These are phyloP conservation scores for Caenorhabditis angaria DNA, from an alignment of 2,888 invertebrate genomes.

Conservation along the genomic window DNA sequence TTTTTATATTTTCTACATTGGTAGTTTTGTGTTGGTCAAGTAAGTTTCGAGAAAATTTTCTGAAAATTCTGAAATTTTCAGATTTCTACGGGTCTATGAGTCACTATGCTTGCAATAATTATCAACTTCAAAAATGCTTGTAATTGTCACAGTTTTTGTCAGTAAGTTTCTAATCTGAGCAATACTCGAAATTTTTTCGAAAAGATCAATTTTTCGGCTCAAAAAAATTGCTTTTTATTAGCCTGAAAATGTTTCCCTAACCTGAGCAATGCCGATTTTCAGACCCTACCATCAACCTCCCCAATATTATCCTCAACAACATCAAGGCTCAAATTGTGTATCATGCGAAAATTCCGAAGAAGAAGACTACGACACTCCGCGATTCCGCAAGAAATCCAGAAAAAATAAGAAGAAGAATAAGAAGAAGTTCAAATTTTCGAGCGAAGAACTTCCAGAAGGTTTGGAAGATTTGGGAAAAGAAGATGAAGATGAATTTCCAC, in stretches of 20 bases:
- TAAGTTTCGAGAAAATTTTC: slow-evolving; percentile 9
- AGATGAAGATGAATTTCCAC: slow-evolving; percentile 34
- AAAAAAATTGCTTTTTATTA: neutral
- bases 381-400: neutral
- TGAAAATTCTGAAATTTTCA: slow-evolving; percentile 8
- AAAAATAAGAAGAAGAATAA: slow-evolving; percentile 29
- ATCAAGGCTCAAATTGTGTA: neutral
- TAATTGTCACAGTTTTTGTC: slow-evolving; percentile 39
- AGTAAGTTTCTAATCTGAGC: slow-evolving; percentile 26
- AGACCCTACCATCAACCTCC: slow-evolving; percentile 22
- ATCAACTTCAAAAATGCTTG: slow-evolving; percentile 40
- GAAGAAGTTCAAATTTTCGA: slow-evolving; percentile 31
- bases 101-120: slow-evolving; percentile 49
- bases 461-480: slow-evolving; percentile 15
- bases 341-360: slow-evolving; percentile 7
- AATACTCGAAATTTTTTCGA: too few relatives aligned
- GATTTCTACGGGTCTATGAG: slow-evolving; percentile 39
- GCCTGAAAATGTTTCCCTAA: neutral
- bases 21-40: slow-evolving; percentile 6
- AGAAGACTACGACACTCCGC: neutral
- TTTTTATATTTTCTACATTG: neutral
- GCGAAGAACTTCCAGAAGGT: slow-evolving; percentile 15
- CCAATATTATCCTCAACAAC: neutral
- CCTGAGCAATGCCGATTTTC: slow-evolving; percentile 2
- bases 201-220: neutral